Evolutionary conservation across 2,888 invertebrate species (phyloP), one percentile per base, ranked within the genome.

Genomic region (Temnothorax unifasciatus): DNA sequence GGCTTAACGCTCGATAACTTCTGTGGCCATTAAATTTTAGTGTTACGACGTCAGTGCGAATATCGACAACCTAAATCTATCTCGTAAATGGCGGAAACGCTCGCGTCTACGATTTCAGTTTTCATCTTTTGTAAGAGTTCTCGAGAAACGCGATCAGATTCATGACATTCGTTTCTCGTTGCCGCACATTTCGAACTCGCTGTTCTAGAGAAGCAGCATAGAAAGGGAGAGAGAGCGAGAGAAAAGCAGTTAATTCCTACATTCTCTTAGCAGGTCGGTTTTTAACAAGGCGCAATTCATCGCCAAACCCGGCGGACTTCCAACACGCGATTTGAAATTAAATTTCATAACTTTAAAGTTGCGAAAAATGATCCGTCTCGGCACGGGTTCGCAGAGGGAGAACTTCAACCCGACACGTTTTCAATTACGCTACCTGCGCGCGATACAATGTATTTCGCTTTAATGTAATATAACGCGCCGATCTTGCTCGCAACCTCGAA

Each of bases 341-440:
- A 84, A 85, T 85, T 81, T 84, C 69, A 61, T 73, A 81, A 85
- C 68, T 84, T 85, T 84, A 84, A 82, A 85, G 76, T 85, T 69
- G 69, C 74, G 77, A 85, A 86, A 82, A 85, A 77, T 85, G 85
- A 86, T 83, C 85, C 59, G 63, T 84, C 83, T 82, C 73, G 85
- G 47, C 57, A 54, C 69, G 47, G 50, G 50, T 59, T 57, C 76
- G 57, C 63, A 54, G 41, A 54, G 41, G 34, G 57, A 63, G 52
- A 79, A 79, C 77, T 77, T 83, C 82, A 73, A 77, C 69, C 86
- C 76, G 82, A 85, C 85, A 82, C 82, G 76, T 85, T 86, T 82
- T 85, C 86, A 85, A 85, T 86, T 86, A 86, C 73, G 61, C 47
- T 66, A 61, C 66, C 85, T 74, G 85, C 29, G 82, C 75, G 82